A percentile compares a stretch with the other conserved stretches of the same genome.
phyloP scores from a whole-genome alignment of 1,140 invertebrate genomes.

The Xylocopa sonorina region DNA sequence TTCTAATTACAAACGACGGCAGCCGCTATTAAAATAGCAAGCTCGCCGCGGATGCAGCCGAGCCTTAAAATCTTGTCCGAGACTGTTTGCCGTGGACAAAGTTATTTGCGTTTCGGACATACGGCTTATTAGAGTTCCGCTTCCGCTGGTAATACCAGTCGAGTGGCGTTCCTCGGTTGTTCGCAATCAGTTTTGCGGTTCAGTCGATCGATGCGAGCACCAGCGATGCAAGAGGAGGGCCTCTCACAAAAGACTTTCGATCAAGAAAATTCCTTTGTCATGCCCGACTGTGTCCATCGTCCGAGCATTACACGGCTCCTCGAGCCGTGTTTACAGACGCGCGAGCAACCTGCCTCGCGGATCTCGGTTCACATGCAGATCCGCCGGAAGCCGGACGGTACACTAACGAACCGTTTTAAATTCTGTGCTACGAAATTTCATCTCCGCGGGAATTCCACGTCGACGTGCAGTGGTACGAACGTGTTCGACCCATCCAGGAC shows the following conservation, averaged over 20 bases:
- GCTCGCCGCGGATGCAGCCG: neutral
- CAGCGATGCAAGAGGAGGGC: too few relatives aligned
- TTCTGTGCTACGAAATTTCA: conserved; percentile 42
- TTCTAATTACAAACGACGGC: neutral
- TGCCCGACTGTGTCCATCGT: conserved; percentile 6
- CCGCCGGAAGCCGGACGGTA: neutral
- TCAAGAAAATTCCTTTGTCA: conserved; percentile 40
- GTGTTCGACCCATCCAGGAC: neutral
- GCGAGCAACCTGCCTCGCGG: neutral
- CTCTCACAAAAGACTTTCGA: conserved; percentile 29
- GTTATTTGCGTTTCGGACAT: conserved; percentile 52
- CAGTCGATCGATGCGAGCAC: neutral
- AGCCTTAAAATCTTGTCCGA: conserved; percentile 18
- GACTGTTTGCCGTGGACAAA: conserved; percentile 19
- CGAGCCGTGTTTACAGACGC: conserved; percentile 23
- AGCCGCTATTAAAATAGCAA: neutral
- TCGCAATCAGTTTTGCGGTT: conserved; percentile 37
- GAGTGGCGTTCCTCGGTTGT: neutral
- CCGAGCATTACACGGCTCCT: conserved; percentile 24
- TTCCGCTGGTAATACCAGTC: conserved; percentile 21
- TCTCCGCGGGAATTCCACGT: conserved; percentile 26
- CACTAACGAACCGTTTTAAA: conserved; percentile 50
- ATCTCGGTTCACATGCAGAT: conserved; percentile 24
- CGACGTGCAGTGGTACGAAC: neutral
- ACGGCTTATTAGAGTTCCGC: conserved; percentile 41